Percentiles rank a stretch among this genome's conserved stretches.
phyloP scores from a whole-genome alignment of 2,888 invertebrate genomes.

The Agelastica alni region DNA sequence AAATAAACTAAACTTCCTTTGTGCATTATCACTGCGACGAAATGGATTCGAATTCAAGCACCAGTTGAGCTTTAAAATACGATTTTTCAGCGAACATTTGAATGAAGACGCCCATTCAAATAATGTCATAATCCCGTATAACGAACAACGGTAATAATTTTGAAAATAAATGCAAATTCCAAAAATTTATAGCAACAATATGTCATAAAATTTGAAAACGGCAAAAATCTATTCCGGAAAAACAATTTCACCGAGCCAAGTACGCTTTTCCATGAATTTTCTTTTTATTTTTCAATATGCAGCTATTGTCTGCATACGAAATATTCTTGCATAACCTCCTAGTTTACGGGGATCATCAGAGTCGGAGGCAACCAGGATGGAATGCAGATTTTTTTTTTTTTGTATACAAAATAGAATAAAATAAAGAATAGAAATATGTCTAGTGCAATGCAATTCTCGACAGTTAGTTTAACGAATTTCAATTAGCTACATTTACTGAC shows the following conservation, averaged over 20 bases:
- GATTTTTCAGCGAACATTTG: constrained; percentile 16
- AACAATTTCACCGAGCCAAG: constrained; percentile 24
- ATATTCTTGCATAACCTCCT: constrained; percentile 27
- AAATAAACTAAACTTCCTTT: no score
- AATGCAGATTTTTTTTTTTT: no score
- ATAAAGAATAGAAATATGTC: no score
- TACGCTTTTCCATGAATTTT: constrained; percentile 34
- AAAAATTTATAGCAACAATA: constrained; percentile 38
- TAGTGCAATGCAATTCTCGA: no score
- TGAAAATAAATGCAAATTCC: constrained; percentile 36
- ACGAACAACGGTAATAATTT: constrained; percentile 30
- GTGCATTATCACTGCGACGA: no score
- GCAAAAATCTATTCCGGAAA: constrained; percentile 25
- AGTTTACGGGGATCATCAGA: no score
- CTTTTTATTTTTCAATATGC: constrained; percentile 42
- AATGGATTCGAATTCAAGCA: constrained; percentile 17
- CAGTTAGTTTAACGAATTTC: no score
- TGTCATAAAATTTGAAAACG: constrained; percentile 33
- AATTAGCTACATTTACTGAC: no score
- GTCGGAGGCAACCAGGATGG: no score
- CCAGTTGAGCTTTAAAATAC: constrained; percentile 18
- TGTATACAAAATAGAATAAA: no score
- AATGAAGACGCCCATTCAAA: constrained; percentile 15
- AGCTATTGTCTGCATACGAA: constrained; percentile 38
- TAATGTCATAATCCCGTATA: constrained; percentile 20